These are phyloP conservation scores for Balearica regulorum DNA, from an alignment of 2,797 vertebrate species.

Conservation along the genomic window DNA sequence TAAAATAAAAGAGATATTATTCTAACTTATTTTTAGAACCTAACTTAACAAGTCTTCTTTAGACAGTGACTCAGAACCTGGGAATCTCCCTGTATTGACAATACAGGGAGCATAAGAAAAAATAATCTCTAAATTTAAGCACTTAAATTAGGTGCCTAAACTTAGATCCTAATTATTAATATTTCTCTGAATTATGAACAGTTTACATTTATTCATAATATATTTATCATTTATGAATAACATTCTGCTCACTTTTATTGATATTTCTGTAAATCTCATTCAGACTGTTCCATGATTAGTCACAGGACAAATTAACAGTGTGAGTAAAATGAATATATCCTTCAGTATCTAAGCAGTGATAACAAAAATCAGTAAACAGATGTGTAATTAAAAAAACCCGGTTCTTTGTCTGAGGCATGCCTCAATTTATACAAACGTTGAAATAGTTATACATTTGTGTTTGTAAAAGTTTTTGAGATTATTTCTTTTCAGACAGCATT, in stretches of 20 bases:
- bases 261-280: background rate
- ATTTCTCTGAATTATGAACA: background rate
- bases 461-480: background rate
- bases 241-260: background rate
- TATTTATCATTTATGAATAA: background rate
- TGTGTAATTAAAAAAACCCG: background rate
- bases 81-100: background rate
- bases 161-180: background rate
- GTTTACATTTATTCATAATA: background rate
- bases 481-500: background rate
- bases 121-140: background rate
- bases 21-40: background rate
- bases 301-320: background rate
- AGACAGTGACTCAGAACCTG: background rate
- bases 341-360: background rate
- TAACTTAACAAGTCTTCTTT: background rate
- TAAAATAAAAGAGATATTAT: background rate
- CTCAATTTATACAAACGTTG: background rate
- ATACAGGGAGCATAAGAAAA: background rate
- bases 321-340: background rate
- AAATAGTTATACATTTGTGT: background rate
- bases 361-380: background rate
- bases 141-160: background rate
- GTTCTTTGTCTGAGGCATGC: background rate
- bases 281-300: background rate